phyloP scores from a whole-genome alignment of 2,113 vertebrate species.

The Neoarius graeffei region DNA sequence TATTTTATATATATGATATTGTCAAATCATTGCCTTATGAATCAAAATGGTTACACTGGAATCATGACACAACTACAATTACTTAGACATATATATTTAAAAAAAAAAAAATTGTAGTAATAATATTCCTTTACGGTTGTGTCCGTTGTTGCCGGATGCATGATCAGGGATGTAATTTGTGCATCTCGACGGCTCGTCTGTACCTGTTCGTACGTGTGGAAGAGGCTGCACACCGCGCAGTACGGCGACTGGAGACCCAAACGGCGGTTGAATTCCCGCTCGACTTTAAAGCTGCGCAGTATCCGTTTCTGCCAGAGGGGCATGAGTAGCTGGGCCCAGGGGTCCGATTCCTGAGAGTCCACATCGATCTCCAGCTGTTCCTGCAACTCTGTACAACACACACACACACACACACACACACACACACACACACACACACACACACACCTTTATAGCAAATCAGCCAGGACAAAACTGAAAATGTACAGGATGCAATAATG shows the following conservation, averaged over 20 bases:
- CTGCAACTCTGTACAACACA: constrained; percentile 34
- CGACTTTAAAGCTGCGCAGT: constrained; percentile 82
- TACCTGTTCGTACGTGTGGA: constrained; percentile 86
- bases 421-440: neutral
- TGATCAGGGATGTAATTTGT: neutral
- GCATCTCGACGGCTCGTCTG: neutral
- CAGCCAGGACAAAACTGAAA: neutral
- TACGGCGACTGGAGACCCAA: constrained; percentile 86
- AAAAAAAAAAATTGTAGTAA: neutral
- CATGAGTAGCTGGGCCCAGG: constrained; percentile 87
- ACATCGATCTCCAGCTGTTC: constrained; percentile 78
- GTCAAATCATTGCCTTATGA: too few species aligned
- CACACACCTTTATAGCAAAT: neutral
- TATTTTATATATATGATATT: too few species aligned
- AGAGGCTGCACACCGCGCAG: constrained; percentile 92
- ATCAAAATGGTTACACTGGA: neutral
- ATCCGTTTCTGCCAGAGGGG: constrained; percentile 87
- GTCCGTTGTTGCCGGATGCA: neutral
- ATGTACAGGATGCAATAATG: neutral
- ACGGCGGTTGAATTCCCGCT: constrained; percentile 85
- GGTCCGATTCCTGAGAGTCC: constrained; percentile 74
- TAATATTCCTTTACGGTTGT: neutral
- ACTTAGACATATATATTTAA: too few species aligned
- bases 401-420: neutral
- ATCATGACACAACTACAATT: neutral